Conservation (phyloP, 2,797 vertebrate genomes). For the Buceros bicornis region DNA sequence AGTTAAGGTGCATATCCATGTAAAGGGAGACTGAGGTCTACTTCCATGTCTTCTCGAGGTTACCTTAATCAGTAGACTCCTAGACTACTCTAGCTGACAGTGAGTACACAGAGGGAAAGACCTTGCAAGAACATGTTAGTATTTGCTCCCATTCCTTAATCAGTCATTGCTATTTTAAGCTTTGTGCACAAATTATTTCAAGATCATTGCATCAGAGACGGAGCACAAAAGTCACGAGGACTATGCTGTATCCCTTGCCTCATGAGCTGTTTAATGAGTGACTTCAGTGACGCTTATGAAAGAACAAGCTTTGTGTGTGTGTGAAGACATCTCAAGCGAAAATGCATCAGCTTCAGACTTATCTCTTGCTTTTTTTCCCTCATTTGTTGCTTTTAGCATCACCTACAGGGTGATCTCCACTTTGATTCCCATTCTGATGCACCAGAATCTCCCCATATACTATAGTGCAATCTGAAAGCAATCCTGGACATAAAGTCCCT, state of each 20-base stretch:
- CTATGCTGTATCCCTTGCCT: not conserved
- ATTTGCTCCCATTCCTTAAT: not conserved
- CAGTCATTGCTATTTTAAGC: not conserved
- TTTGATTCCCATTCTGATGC: not conserved
- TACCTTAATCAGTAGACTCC: not conserved
- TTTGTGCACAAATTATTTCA: not conserved
- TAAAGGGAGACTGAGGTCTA: not conserved
- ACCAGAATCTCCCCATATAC: not conserved
- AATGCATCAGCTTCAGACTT: not conserved
- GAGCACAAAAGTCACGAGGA: not conserved
- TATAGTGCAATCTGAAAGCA: not conserved
- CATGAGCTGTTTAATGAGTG: not conserved
- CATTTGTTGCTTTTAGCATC: not conserved
- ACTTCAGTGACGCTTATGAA: not conserved
- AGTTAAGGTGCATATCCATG: not conserved
- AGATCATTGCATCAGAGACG: not conserved
- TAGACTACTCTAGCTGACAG: not conserved
- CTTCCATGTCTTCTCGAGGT: not conserved
- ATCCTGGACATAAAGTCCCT: not conserved
- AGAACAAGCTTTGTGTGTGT: not conserved
- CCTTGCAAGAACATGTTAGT: not conserved
- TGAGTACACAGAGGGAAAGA: not conserved
- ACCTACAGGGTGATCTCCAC: not conserved
- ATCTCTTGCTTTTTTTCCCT: not conserved
- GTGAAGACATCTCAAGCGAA: not conserved